These are phyloP conservation scores for Holothuria scabra DNA, from an alignment of 53 echinoderm and acorn worm genomes.

Conservation along the genomic window DNA sequence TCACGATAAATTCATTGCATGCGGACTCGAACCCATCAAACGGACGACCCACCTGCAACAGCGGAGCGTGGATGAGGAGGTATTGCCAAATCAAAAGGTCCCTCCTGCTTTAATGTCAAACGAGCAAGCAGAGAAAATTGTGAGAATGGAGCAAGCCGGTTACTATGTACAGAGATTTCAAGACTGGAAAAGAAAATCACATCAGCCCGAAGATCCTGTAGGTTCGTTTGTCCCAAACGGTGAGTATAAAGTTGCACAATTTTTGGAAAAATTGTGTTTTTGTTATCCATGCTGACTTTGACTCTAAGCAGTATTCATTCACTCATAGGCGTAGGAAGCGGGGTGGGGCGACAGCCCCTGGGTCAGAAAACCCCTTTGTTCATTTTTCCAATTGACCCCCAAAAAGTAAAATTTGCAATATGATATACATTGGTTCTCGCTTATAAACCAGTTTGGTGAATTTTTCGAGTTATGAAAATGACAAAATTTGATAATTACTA, in stretches of 20 bases:
- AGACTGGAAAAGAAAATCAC: slow-evolving; percentile 59
- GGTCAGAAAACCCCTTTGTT: too few relatives aligned
- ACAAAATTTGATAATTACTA: too few relatives aligned
- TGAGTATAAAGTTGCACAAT: neutral
- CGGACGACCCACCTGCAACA: slow-evolving; percentile 63
- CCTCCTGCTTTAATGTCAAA: slow-evolving; percentile 8
- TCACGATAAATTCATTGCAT: slow-evolving; percentile 91
- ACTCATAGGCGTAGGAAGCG: too few relatives aligned
- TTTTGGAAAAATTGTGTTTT: too few relatives aligned
- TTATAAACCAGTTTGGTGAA: too few relatives aligned
- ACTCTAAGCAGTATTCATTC: too few relatives aligned
- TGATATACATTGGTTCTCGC: too few relatives aligned
- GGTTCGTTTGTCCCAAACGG: slow-evolving; percentile 54
- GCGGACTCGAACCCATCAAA: slow-evolving; percentile 79
- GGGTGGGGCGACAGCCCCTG: too few relatives aligned
- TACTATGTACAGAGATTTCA: slow-evolving; percentile 58
- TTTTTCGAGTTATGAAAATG: too few relatives aligned
- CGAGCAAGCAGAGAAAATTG: neutral
- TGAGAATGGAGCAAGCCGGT: slow-evolving; percentile 57
- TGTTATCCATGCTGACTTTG: too few relatives aligned
- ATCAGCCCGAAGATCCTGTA: slow-evolving; percentile 40
- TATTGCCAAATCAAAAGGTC: slow-evolving; percentile 21
- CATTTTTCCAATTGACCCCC: too few relatives aligned
- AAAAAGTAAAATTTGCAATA: too few relatives aligned
- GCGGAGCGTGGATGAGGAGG: slow-evolving; percentile 37